A percentile compares a stretch with the other conserved stretches of the same genome.
Conservation (phyloP, 2,888 invertebrate species). For the Polydrusus cervinus region DNA sequence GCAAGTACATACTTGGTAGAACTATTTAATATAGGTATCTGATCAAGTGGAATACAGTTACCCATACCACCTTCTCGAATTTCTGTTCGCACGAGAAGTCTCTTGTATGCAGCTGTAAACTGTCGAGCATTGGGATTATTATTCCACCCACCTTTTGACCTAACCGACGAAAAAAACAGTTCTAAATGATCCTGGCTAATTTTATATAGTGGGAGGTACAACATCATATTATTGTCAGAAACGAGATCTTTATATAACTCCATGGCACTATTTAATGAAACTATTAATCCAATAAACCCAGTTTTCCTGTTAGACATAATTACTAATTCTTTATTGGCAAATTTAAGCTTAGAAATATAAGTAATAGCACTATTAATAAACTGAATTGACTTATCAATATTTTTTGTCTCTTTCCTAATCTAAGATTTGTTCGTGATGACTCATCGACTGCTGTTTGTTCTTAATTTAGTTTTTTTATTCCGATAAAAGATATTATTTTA, state of each 20-base stretch:
- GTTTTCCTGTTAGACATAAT: slow-evolving; percentile 15
- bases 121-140: slow-evolving; percentile 54
- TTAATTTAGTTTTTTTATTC: too few relatives aligned
- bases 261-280: slow-evolving; percentile 22
- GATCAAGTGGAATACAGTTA: slow-evolving; percentile 49
- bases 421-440: too few relatives aligned
- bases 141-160: slow-evolving; percentile 55
- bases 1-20: slow-evolving; percentile 32
- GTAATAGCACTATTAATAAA: too few relatives aligned
- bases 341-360: slow-evolving; percentile 5
- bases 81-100: slow-evolving; percentile 43
- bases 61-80: slow-evolving; percentile 41
- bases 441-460: too few relatives aligned
- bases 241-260: slow-evolving; percentile 17
- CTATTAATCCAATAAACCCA: slow-evolving; percentile 20
- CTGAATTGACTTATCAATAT: too few relatives aligned
- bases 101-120: slow-evolving; percentile 51
- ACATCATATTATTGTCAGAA: not conserved
- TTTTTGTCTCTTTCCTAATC: too few relatives aligned
- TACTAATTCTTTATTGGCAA: not conserved
- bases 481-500: too few relatives aligned
- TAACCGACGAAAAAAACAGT: slow-evolving; percentile 50
- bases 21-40: slow-evolving; percentile 38
- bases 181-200: slow-evolving; percentile 51
- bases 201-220: slow-evolving; percentile 52